phyloP scores from a whole-genome alignment of 2,113 vertebrate species.

The Etia nguti region DNA sequence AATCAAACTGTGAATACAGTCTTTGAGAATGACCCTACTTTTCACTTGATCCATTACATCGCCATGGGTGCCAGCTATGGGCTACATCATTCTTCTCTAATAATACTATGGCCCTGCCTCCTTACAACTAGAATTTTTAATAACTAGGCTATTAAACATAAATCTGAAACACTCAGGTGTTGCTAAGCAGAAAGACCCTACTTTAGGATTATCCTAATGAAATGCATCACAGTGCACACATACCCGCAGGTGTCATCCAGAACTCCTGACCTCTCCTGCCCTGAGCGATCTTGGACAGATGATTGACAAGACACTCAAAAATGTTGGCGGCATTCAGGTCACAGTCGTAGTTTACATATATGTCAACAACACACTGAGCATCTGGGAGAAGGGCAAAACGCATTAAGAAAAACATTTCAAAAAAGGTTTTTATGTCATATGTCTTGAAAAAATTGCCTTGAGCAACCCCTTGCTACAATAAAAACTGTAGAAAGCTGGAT shows the following conservation, averaged over 20 bases:
- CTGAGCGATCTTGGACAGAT: conserved; percentile 96
- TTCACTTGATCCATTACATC: not conserved
- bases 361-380: conserved; percentile 98
- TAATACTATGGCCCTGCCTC: not conserved
- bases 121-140: not conserved
- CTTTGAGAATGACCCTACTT: not conserved
- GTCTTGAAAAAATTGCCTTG: not conserved
- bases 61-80: not conserved
- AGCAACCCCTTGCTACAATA: not conserved
- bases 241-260: conserved; percentile 96
- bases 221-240: not conserved
- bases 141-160: not conserved
- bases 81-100: not conserved
- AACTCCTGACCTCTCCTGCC: conserved; percentile 94
- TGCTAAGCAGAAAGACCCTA: not conserved
- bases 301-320: conserved; percentile 95
- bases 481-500: not conserved
- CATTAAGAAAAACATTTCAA: not conserved
- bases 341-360: conserved; percentile 98
- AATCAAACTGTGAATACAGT: not conserved
- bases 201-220: not conserved
- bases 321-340: conserved; percentile 98
- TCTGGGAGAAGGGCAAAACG: conserved; percentile 65
- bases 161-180: not conserved
- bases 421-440: not conserved